Percentiles rank a stretch among this genome's conserved stretches.
These are phyloP conservation scores for Heliconius cydno DNA, from an alignment of 2,888 invertebrate genomes.

Conservation along the genomic window DNA sequence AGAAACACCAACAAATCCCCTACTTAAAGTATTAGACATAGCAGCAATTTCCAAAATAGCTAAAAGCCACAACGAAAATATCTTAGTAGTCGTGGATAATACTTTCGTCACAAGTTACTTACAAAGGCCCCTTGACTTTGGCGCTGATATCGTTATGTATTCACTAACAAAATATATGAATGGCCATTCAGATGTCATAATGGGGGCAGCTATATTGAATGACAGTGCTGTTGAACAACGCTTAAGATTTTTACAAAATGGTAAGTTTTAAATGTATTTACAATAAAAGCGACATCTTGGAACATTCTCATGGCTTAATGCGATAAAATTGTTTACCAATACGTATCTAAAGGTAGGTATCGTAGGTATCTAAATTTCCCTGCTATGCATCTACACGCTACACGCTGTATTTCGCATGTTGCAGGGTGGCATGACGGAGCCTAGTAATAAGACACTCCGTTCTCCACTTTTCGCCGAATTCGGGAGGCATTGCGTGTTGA, in stretches of 20 bases:
- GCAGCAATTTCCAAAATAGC: conserved; percentile 85
- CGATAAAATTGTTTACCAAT: neutral
- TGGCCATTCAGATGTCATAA: conserved; percentile 98
- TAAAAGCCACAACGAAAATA: conserved; percentile 78
- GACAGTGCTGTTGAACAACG: conserved; percentile 87
- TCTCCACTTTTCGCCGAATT: too few relatives aligned
- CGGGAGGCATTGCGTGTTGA: too few relatives aligned
- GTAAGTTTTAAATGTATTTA: conserved; percentile 72
- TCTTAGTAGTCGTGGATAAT: conserved; percentile 94
- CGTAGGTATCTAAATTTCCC: too few relatives aligned
- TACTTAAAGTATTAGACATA: conserved; percentile 95
- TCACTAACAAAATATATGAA: conserved; percentile 99
- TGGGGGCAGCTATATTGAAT: conserved; percentile 94
- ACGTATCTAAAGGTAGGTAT: too few relatives aligned
- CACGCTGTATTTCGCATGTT: too few relatives aligned
- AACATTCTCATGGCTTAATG: neutral
- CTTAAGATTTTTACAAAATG: conserved; percentile 93
- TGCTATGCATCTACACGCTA: too few relatives aligned
- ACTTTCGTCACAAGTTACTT: conserved; percentile 96
- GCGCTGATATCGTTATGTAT: conserved; percentile 95
- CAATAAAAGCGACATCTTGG: neutral
- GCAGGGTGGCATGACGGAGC: too few relatives aligned
- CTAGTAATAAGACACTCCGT: too few relatives aligned
- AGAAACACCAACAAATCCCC: conserved; percentile 98
- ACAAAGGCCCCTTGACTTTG: conserved; percentile 94